Percentiles rank a stretch among this genome's conserved stretches.
These are phyloP conservation scores for Morus bassanus DNA, from an alignment of 2,797 vertebrate genomes.

Conservation along the genomic window DNA sequence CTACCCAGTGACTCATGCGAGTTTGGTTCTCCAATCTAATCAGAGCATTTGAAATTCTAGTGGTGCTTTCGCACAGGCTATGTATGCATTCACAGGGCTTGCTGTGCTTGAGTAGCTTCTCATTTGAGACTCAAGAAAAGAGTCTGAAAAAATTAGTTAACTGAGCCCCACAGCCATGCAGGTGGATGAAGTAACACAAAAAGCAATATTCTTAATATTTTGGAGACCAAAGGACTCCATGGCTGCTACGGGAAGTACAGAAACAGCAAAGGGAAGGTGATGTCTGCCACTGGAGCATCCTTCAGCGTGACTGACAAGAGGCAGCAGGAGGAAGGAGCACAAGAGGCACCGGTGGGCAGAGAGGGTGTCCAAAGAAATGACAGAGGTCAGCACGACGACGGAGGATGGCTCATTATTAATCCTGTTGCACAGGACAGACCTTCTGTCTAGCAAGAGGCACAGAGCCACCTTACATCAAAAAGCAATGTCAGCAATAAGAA, in stretches of 20 bases:
- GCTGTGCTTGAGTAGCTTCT: neutral
- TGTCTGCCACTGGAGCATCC: neutral
- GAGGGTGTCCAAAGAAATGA: neutral
- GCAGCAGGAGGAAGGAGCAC: neutral
- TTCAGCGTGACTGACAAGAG: neutral
- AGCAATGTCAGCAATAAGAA: neutral
- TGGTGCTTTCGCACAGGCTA: neutral
- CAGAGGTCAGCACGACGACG: neutral
- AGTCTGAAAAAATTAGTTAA: neutral
- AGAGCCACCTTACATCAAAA: neutral
- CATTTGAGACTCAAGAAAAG: neutral
- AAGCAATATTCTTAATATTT: neutral
- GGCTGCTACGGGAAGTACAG: neutral
- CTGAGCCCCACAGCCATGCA: neutral
- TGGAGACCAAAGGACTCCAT: neutral
- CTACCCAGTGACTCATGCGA: neutral
- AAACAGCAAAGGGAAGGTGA: neutral
- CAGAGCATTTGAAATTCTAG: conserved; percentile 9
- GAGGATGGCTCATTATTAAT: neutral
- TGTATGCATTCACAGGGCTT: neutral
- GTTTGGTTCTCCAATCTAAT: neutral
- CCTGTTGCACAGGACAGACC: neutral
- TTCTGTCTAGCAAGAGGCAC: neutral
- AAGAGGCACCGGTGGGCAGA: neutral
- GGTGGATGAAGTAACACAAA: neutral